Conservation (phyloP, 2,113 vertebrate species). For the Macquaria ambigua region DNA sequence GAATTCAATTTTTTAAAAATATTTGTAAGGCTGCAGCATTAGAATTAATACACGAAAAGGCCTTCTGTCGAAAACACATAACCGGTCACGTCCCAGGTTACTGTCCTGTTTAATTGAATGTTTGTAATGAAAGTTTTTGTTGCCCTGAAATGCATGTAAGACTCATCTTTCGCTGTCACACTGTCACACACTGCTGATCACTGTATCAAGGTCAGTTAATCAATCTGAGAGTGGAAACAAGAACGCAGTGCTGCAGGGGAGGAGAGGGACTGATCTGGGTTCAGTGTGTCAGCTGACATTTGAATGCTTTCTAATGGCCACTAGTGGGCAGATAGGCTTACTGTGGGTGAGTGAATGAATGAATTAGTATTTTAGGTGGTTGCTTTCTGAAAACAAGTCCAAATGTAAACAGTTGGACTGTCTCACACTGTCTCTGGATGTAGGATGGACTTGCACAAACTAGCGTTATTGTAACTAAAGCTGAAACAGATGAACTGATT, state of each 20-base stretch:
- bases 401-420: neutral
- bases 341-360: neutral
- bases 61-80: neutral
- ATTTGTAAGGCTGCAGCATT: neutral
- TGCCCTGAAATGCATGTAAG: conserved; percentile 24
- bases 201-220: conserved; percentile 66
- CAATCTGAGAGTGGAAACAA: conserved; percentile 59
- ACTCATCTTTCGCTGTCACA: conserved; percentile 41
- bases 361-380: neutral
- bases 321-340: conserved; percentile 8
- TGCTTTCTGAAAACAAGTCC: neutral
- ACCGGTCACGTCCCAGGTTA: neutral
- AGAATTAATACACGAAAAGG: neutral
- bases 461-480: too few species aligned
- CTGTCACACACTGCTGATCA: conserved; percentile 45
- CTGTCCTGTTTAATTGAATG: conserved; percentile 14
- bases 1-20: neutral
- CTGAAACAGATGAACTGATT: neutral
- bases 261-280: conserved; percentile 4
- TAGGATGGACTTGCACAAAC: too few species aligned
- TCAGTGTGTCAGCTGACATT: neutral
- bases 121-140: conserved; percentile 23
- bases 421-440: neutral
- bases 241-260: conserved; percentile 12
- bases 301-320: conserved; percentile 10